These are phyloP conservation scores for Macquaria ambigua DNA, from an alignment of 2,113 vertebrate species.

Conservation along the genomic window DNA sequence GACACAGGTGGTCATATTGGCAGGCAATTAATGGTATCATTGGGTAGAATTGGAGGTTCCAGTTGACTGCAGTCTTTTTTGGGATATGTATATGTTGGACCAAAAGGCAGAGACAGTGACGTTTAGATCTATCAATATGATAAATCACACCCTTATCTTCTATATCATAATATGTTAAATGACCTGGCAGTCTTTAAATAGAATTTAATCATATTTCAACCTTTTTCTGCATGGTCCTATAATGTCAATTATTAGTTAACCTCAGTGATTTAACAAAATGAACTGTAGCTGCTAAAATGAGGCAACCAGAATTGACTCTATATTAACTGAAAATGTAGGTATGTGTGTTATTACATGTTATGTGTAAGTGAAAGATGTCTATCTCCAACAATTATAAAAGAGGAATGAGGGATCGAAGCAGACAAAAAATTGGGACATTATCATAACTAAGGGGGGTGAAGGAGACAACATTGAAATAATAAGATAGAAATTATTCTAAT, in stretches of 20 bases:
- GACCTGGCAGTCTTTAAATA: neutral
- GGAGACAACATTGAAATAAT: neutral
- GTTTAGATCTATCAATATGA: neutral
- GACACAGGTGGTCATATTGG: neutral
- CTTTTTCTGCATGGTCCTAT: neutral
- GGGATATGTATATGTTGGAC: neutral
- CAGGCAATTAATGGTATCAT: neutral
- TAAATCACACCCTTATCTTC: neutral
- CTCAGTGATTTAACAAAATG: neutral
- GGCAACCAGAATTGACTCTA: neutral
- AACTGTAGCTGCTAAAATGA: neutral
- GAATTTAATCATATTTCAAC: neutral
- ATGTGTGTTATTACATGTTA: neutral
- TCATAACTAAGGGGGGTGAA: neutral
- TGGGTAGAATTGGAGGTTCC: neutral
- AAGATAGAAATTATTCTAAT: neutral
- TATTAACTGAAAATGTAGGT: neutral
- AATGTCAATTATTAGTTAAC: neutral
- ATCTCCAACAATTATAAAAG: neutral
- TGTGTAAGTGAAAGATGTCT: neutral
- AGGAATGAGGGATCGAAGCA: neutral
- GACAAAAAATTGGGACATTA: neutral
- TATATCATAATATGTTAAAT: neutral
- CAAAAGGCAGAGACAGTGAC: neutral
- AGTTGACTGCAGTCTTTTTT: neutral